Conservation (phyloP, 1,140 invertebrate species). For the Drosophila pseudoananassae region DNA sequence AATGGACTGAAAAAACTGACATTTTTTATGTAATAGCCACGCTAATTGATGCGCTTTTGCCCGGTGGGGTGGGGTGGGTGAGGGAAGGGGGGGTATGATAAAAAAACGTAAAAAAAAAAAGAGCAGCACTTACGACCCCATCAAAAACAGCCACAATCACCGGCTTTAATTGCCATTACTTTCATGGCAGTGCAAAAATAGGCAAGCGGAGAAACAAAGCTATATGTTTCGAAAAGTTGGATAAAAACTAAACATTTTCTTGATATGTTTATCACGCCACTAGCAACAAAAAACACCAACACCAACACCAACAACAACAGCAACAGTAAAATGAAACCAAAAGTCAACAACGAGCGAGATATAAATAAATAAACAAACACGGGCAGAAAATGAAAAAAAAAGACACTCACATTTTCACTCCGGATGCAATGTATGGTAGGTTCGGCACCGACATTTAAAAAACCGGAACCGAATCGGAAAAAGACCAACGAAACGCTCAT, state of each 20-base stretch:
- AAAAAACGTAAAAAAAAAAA: too few relatives aligned
- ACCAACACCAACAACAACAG: constrained; percentile 9
- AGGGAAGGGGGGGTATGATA: neutral
- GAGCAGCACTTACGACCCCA: constrained; percentile 1
- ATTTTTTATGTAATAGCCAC: constrained; percentile 43
- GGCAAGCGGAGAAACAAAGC: neutral
- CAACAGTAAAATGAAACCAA: constrained; percentile 15
- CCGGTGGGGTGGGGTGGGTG: constrained; percentile 10
- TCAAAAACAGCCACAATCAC: constrained; percentile 19
- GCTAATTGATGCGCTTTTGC: constrained; percentile 50
- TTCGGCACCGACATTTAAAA: constrained; percentile 45
- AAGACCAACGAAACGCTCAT: constrained; percentile 13
- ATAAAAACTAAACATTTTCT: constrained; percentile 44
- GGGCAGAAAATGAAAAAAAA: neutral
- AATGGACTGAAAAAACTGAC: too few relatives aligned
- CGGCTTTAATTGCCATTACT: constrained; percentile 35
- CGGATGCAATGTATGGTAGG: constrained; percentile 40
- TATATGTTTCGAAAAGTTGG: constrained; percentile 11
- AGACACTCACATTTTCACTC: constrained; percentile 26
- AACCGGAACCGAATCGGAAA: constrained; percentile 27
- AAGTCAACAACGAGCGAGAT: constrained; percentile 19
- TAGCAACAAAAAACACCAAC: neutral
- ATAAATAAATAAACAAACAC: constrained; percentile 2
- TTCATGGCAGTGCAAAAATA: constrained; percentile 39
- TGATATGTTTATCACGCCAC: constrained; percentile 41